Base-by-base conservation (phyloP, 2,888 invertebrate genomes). In the Cabera pusaria region DNA sequence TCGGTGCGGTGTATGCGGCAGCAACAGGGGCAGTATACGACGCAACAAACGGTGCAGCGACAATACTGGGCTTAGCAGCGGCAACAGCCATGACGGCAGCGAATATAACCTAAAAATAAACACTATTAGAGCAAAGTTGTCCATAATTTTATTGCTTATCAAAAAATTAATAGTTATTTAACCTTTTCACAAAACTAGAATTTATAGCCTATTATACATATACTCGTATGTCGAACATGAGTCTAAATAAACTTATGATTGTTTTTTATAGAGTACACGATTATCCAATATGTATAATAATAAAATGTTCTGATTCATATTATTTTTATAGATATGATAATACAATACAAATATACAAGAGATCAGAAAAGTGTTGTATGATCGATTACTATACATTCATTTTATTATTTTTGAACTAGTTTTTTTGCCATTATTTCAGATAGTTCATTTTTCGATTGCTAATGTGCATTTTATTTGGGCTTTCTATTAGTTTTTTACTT, bases 11-110 rank as follows among this genome's bases (percentile, higher is more conserved):
- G 49, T 64, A 64, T 0, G 60, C 62, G 6, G 67, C 59, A 5
- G 72, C 62, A 16, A 69, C 59, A 2, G 64, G 49, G 0, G 74
- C 44, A 5, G 64, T 56, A 24, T 64, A 65, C 9, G 75, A 63
- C 1, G 71, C 59, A 35, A 31, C 70, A 3, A 62, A 44, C n/a
- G 52, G 50, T 2, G 51, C 40, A 26, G 46, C 49, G 2, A 51
- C 48, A 38, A 54, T 52, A 69, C 44, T 80, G 72, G 90, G 88
- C 49, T 88, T 87, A 31, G 87, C 89, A 7, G 75, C 71, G 29
- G 66, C 83, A 6, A 82, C 50, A 40, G 79, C 78, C 54, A 87
- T 39, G 21, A 88, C 59, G 41, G 79, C 66, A 52, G 71, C 64
- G 62, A 89, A 66, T 42, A 82, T 59, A 14, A 84, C 56, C 89